These are phyloP conservation scores for Tenthredo mesomela DNA, from an alignment of 2,888 invertebrate genomes.

Conservation along the genomic window DNA sequence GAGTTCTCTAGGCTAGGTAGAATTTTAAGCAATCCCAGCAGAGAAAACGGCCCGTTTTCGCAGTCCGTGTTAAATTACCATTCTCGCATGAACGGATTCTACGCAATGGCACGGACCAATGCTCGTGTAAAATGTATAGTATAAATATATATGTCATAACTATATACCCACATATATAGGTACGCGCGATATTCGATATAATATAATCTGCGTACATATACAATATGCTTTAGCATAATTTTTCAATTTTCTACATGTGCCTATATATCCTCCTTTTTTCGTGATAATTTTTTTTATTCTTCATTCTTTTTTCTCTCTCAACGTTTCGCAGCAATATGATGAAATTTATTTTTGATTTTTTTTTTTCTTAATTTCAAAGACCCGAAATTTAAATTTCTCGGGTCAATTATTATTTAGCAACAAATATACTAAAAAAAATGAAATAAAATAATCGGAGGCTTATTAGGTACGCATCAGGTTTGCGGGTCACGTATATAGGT, in stretches of 20 bases:
- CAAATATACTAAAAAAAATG: not conserved
- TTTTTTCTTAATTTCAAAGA: not conserved
- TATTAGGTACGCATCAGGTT: not conserved
- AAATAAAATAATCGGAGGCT: not conserved
- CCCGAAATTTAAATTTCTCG: not conserved
- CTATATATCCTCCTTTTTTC: not conserved
- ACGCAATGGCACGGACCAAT: slow-evolving; percentile 23
- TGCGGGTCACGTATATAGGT: not conserved
- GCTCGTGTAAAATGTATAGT: slow-evolving; percentile 2
- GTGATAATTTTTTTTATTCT: not conserved
- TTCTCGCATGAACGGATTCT: slow-evolving; percentile 32
- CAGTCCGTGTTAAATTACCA: slow-evolving; percentile 20
- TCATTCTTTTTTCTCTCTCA: no score
- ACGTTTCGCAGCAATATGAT: no score
- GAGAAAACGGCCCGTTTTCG: not conserved
- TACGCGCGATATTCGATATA: not conserved
- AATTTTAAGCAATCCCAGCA: not conserved
- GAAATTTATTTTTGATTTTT: no score
- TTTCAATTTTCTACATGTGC: no score
- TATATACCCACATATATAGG: not conserved
- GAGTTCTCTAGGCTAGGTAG: not conserved
- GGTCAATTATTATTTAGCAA: not conserved
- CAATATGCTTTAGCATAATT: not conserved
- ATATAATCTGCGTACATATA: not conserved
- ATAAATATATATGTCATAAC: not conserved